Conservation (phyloP, 35 echinoderm and acorn worm species). For the Anneissia japonica region DNA sequence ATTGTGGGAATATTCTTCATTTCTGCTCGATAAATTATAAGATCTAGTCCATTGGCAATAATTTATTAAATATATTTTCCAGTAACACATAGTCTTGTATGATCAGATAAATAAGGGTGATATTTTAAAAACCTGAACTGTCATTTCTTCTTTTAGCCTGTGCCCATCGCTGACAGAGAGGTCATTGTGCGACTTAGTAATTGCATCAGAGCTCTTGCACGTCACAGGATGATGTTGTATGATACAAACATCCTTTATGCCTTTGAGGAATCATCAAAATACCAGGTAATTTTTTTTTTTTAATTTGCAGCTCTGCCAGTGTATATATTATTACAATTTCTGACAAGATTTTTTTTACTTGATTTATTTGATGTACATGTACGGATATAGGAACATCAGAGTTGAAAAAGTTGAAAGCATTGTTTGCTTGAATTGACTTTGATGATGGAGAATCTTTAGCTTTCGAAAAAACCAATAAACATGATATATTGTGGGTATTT, state of each 20-base stretch:
- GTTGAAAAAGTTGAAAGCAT: too few relatives aligned
- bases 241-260: conserved; percentile 90
- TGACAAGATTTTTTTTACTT: too few relatives aligned
- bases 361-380: too few relatives aligned
- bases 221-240: conserved; percentile 73
- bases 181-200: conserved; percentile 63
- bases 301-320: too few relatives aligned
- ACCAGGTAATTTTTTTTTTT: too few relatives aligned
- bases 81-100: not conserved
- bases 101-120: not conserved
- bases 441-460: too few relatives aligned
- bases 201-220: conserved; percentile 81
- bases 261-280: conserved; percentile 59
- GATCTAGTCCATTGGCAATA: not conserved
- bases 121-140: not conserved
- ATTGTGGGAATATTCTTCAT: conserved; percentile 36
- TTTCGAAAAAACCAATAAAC: too few relatives aligned
- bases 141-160: conserved; percentile 51
- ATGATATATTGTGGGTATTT: too few relatives aligned
- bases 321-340: too few relatives aligned
- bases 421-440: too few relatives aligned
- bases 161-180: conserved; percentile 56
- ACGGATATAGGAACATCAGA: too few relatives aligned
- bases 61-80: not conserved
- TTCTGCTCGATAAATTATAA: conserved; percentile 9